A percentile compares a stretch with the other conserved stretches of the same genome.
phyloP scores from a whole-genome alignment of 2,113 vertebrate species.

The Pelecanoides urinatrix region DNA sequence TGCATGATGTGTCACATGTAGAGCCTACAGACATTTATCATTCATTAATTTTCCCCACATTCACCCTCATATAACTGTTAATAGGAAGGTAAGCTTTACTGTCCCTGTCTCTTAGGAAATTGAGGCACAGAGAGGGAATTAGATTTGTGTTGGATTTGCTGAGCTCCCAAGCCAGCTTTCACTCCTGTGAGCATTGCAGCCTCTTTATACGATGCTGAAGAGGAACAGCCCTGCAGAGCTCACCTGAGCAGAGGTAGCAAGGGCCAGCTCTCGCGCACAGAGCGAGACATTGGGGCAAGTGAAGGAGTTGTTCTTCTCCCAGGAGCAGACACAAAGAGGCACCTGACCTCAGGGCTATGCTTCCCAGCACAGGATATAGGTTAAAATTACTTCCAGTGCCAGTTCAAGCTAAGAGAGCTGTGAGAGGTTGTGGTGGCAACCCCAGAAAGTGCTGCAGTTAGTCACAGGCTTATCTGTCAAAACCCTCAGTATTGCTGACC shows the following conservation, averaged over 20 bases:
- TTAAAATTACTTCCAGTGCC: background rate
- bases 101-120: background rate
- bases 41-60: background rate
- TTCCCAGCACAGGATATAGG: background rate
- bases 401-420: background rate
- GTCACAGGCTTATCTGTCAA: background rate
- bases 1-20: background rate
- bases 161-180: background rate
- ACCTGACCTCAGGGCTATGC: background rate
- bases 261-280: background rate
- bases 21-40: background rate
- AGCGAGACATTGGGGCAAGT: fast-evolving
- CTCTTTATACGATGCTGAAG: background rate
- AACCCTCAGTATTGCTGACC: background rate
- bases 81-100: background rate
- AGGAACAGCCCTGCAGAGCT: background rate
- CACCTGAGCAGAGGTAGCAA: background rate
- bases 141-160: background rate
- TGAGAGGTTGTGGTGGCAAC: background rate
- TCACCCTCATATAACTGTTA: background rate
- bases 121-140: background rate
- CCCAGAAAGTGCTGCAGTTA: background rate
- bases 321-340: background rate
- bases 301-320: background rate
- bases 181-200: background rate